These are phyloP conservation scores for Lophura swinhoii DNA, from an alignment of 2,797 vertebrate genomes.

Conservation along the genomic window DNA sequence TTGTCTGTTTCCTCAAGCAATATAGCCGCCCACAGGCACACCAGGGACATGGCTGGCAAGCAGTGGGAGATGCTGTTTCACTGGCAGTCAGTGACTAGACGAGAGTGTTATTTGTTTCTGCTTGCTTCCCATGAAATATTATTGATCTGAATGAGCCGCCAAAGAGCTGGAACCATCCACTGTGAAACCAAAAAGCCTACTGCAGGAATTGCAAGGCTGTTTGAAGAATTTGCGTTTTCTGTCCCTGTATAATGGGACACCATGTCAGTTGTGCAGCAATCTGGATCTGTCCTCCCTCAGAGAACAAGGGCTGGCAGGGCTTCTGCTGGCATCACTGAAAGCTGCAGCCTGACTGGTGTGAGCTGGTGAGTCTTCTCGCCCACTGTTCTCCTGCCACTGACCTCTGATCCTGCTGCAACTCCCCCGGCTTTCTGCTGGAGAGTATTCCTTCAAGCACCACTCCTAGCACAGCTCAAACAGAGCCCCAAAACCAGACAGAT, in stretches of 20 bases:
- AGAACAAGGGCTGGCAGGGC: background rate
- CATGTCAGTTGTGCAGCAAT: background rate
- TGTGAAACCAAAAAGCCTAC: slow-evolving; percentile 35
- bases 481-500: background rate
- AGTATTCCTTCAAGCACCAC: background rate
- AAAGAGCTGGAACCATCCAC: slow-evolving; percentile 46
- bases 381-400: slow-evolving; percentile 3
- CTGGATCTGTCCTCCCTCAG: background rate
- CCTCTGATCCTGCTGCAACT: slow-evolving; percentile 32
- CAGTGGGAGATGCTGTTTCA: slow-evolving; percentile 72
- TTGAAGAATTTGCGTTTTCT: slow-evolving; percentile 9
- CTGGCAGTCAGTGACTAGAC: slow-evolving; percentile 68
- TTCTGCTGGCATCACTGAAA: slow-evolving; percentile 14
- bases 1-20: slow-evolving; percentile 71
- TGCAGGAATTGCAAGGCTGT: slow-evolving; percentile 12
- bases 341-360: background rate
- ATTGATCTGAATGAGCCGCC: slow-evolving; percentile 55
- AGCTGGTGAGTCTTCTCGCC: background rate
- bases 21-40: slow-evolving; percentile 59
- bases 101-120: slow-evolving; percentile 72
- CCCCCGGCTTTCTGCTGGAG: background rate
- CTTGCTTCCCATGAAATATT: slow-evolving; percentile 76
- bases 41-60: slow-evolving; percentile 72
- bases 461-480: background rate
- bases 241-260: slow-evolving; percentile 18